Percentiles rank a stretch among this genome's conserved stretches.
phyloP scores from a whole-genome alignment of 2,888 invertebrate genomes.

The Drosophila cognata region DNA sequence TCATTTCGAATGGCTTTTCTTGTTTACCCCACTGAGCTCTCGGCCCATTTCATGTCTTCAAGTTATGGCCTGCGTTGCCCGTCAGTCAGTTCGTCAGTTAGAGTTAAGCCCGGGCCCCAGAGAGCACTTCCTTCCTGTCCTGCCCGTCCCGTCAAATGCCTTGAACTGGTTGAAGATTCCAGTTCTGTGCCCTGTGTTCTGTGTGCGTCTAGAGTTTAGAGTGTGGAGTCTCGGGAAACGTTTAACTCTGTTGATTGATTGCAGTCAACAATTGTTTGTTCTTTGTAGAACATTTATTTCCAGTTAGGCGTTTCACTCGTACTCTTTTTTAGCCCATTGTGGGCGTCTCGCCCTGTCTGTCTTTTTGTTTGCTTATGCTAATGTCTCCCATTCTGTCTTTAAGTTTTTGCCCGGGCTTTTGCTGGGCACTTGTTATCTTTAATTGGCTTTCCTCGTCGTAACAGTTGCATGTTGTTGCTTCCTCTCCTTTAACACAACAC shows the following conservation, averaged over 20 bases:
- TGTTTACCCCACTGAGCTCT: constrained; percentile 18
- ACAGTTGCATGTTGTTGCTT: constrained; percentile 42
- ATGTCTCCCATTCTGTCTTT: constrained; percentile 54
- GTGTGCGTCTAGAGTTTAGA: constrained; percentile 5
- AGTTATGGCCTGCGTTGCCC: constrained; percentile 53
- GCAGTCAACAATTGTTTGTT: constrained; percentile 82
- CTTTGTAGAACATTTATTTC: constrained; percentile 77
- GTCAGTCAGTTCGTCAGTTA: constrained; percentile 33
- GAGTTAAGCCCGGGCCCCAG: constrained; percentile 44
- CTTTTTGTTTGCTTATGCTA: constrained; percentile 63
- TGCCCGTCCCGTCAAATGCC: background rate
- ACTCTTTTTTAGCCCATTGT: constrained; percentile 31
- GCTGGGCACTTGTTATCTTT: constrained; percentile 72
- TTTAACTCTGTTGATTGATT: constrained; percentile 80
- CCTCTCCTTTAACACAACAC: background rate
- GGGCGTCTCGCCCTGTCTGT: constrained; percentile 23
- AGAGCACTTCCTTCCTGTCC: constrained; percentile 74
- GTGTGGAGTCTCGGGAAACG: constrained; percentile 67
- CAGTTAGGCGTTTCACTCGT: constrained; percentile 64
- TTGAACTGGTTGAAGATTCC: constrained; percentile 1
- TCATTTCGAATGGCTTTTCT: constrained; percentile 73
- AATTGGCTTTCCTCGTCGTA: constrained; percentile 67
- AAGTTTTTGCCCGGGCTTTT: constrained; percentile 35
- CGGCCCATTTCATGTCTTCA: constrained; percentile 67
- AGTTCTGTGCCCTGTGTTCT: background rate